Evolutionary conservation across 2,888 invertebrate genomes (phyloP).

Genomic region (Caenorhabditis virilis): DNA sequence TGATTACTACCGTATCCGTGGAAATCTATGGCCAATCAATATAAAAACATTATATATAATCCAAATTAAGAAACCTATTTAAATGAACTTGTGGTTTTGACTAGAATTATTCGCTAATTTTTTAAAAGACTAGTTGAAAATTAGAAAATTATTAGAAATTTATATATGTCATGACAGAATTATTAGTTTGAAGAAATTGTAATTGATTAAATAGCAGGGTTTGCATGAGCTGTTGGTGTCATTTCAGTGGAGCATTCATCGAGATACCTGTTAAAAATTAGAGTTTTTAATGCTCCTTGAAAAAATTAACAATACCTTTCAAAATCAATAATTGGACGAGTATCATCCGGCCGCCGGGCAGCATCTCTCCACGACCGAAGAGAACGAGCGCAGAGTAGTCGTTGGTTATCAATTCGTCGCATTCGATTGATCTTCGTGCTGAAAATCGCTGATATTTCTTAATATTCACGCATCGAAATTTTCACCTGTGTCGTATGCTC

Average conservation of each 20-base stretch:
- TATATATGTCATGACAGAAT: too few relatives aligned
- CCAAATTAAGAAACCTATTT: too few relatives aligned
- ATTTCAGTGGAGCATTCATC: slow-evolving; percentile 28
- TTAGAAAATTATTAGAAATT: too few relatives aligned
- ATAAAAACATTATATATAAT: too few relatives aligned
- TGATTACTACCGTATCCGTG: too few relatives aligned
- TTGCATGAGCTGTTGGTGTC: background rate
- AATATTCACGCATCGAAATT: background rate
- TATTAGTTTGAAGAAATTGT: too few relatives aligned
- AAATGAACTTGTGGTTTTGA: too few relatives aligned
- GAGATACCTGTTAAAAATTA: slow-evolving; percentile 26
- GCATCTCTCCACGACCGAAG: slow-evolving; percentile 59
- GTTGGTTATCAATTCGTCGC: slow-evolving; percentile 56
- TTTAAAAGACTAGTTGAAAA: too few relatives aligned
- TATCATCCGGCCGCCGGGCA: slow-evolving; percentile 46
- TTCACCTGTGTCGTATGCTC: slow-evolving; percentile 42
- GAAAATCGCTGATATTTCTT: background rate
- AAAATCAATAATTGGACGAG: slow-evolving; percentile 53
- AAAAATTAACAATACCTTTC: slow-evolving; percentile 51
- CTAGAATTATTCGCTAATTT: too few relatives aligned
- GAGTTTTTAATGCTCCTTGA: too few relatives aligned
- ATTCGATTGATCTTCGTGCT: slow-evolving; percentile 38
- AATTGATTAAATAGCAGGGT: background rate
- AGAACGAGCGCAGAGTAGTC: slow-evolving; percentile 53
- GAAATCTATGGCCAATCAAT: too few relatives aligned